Evolutionary conservation across 2,797 vertebrate genomes (phyloP), one percentile per base, ranked within the genome.

Genomic region (Gallinago solitaria): DNA sequence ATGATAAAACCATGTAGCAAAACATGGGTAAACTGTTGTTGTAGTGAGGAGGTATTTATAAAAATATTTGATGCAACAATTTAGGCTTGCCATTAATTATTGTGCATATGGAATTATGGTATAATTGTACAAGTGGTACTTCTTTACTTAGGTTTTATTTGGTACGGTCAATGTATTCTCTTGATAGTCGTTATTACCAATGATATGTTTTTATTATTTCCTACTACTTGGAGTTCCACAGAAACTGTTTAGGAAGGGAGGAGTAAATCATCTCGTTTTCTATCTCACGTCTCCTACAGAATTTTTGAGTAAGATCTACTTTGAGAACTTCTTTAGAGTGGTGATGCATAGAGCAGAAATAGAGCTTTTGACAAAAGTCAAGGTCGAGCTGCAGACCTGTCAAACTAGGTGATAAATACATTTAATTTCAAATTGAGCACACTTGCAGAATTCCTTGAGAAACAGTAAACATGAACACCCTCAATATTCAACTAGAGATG

Each of bases 321-420:
- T 83, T 56, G 43, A 89, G 59, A 94, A 64, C 80, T 93, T 85
- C 71, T 91, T 86, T 69, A 90, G 43, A 71, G 65, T 90, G 39
- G 35, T 74, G 69, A 76, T 93, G 74, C 47, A 28, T 83, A 92
- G 69, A 93, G 69, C 68, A 94, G 83, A 90, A 96, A 87, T 93
- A 93, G 88, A 91, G 76, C 50, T 78, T 93, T 93, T 90, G 86
- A 79, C 74, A 84, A 86, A 95, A 94, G 90, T 84, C 88, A 90
- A 87, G 83, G 59, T 93, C 24, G 2, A 76, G 63, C 75, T 87
- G 48, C 67, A 93, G 70, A 64, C 39, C 70, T 93, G 70, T 90
- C 77, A 84, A 82, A 75, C 73, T 16, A 43, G 30, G 35, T 74
- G 77, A 94, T 93, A 93, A 91, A 86, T 81, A 71, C 21, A 63